Evolutionary conservation across 2,888 invertebrate genomes (phyloP), one percentile per base, ranked within the genome.

Genomic region (Leptopilina syphax): DNA sequence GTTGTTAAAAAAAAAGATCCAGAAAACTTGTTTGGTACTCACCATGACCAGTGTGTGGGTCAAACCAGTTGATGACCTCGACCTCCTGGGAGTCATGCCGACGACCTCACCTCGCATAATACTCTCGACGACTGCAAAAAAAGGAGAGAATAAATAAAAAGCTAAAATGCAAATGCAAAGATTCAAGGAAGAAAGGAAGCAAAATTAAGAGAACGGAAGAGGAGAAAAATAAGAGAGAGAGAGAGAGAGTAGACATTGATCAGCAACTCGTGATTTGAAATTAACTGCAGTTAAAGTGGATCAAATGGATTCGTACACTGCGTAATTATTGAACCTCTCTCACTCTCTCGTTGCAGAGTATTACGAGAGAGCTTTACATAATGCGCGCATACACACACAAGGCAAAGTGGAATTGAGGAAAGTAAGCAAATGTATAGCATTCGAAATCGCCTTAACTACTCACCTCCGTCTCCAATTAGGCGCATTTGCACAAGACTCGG

Each of bases 101-200:
- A 96, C 95, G 87, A 96, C 96, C 92, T 96, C 96, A 83, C 96
- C 96, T 87, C 96, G 94, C 95, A 97, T 95, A 91, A 97, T 96
- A 85, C 96, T 96, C 93, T 96, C 96, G 91, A 97, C 96, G 88
- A 96, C 96, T 96, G 94, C 83, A 93, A 94, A 89, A 85, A 57
- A 73, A 24, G 24, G 2, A 63, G 8, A 9, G n/a, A 10, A 50
- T 12, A 50, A 50, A 50, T 10, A 50, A 50, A 3, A 50, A 50
- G 9, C 41, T 73, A 57, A 34, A 73, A 54, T 57, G 34, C 34
- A 34, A 73, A 54, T 57, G 34, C 34, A 9, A 5, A 57, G 57
- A 57, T 13, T 41, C 9, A 57, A 57, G 57, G 34, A 27, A 63
- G 12, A 10, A 9, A 34, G 12, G 1, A 65, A 34, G 24, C 3